A percentile compares a stretch with the other conserved stretches of the same genome.
These are phyloP conservation scores for Lysiphlebus fabarum DNA, from an alignment of 1,140 invertebrate species.

Conservation along the genomic window DNA sequence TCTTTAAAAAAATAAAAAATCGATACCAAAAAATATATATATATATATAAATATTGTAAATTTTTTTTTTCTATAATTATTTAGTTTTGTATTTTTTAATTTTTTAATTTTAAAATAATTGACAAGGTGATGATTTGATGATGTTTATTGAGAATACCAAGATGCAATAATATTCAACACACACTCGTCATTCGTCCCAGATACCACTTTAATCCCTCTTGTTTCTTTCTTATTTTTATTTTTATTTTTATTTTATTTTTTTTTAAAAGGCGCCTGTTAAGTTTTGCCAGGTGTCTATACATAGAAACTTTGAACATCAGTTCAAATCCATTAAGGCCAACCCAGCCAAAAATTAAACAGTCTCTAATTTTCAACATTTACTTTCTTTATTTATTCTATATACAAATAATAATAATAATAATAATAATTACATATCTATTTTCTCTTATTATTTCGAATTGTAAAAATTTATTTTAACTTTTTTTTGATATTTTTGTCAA, in stretches of 20 bases:
- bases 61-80: not conserved
- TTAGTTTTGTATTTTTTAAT: too few relatives aligned
- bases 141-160: not conserved
- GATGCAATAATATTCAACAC: not conserved
- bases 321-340: slow-evolving; percentile 25
- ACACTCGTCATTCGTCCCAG: slow-evolving; percentile 27
- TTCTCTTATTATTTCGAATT: too few relatives aligned
- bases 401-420: too few relatives aligned
- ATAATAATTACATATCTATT: too few relatives aligned
- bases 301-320: slow-evolving; percentile 15
- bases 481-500: too few relatives aligned
- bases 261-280: not conserved
- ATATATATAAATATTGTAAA: not conserved
- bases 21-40: too few relatives aligned
- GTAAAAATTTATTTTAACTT: too few relatives aligned
- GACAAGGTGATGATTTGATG: not conserved
- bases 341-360: not conserved
- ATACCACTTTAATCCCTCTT: slow-evolving; percentile 25
- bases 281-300: slow-evolving; percentile 21
- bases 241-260: not conserved
- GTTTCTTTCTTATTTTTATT: not conserved
- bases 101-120: too few relatives aligned
- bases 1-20: not conserved
- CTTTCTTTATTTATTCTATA: too few relatives aligned
- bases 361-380: too few relatives aligned